Evolutionary conservation across 1,140 invertebrate species (phyloP).

Genomic region (Drosophila nebulosa): DNA sequence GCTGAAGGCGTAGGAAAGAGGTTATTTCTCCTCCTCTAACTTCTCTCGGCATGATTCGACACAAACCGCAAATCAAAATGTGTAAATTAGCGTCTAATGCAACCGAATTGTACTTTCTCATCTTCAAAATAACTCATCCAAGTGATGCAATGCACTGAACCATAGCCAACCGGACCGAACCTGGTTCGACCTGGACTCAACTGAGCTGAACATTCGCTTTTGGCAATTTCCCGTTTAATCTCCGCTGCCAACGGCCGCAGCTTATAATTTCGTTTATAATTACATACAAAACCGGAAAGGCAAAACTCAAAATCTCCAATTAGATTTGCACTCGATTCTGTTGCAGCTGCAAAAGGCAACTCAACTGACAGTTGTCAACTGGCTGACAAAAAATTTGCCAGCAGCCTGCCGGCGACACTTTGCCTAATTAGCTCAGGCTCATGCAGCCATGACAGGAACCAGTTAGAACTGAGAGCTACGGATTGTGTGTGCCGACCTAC

Average conservation of each 20-base stretch:
- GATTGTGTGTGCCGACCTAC: conserved; percentile 15
- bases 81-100: conserved; percentile 76
- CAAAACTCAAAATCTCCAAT: conserved; percentile 29
- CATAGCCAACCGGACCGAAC: background rate
- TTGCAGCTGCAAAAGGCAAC: conserved; percentile 20
- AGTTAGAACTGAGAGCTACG: conserved; percentile 15
- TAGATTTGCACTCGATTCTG: background rate
- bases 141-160: background rate
- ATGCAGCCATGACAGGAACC: background rate
- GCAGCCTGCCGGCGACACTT: conserved; percentile 65
- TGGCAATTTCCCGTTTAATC: conserved; percentile 74
- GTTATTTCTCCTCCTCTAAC: conserved; percentile 19
- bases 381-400: conserved; percentile 34
- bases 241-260: conserved; percentile 58
- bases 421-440: conserved; percentile 62
- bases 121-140: background rate
- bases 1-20: conserved; percentile 21
- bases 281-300: conserved; percentile 55
- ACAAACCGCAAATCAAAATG: conserved; percentile 68
- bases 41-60: conserved; percentile 17
- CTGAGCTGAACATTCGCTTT: background rate
- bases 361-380: conserved; percentile 23
- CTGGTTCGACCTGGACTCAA: background rate
- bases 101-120: conserved; percentile 35
- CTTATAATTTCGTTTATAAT: conserved; percentile 79